These are phyloP conservation scores for Aurelia sp. DNA, from an alignment of 30 jellyfish, hydroid and myxozoan genomes.

Conservation along the genomic window DNA sequence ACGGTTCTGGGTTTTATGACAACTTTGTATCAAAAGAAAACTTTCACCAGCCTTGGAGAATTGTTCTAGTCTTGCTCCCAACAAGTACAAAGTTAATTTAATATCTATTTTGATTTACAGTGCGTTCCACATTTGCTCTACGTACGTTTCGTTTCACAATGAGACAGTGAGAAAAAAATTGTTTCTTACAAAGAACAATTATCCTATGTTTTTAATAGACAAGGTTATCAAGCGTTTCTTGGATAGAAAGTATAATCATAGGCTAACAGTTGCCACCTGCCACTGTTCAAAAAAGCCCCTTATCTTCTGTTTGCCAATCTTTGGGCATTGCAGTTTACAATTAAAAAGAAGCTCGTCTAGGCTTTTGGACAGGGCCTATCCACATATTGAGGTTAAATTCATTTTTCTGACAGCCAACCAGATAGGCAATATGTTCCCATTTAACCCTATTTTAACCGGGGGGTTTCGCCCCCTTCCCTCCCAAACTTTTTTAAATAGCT, in stretches of 20 bases:
- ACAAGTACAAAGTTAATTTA: neutral
- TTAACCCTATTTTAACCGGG: no score
- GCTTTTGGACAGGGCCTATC: no score
- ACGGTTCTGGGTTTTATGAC: neutral
- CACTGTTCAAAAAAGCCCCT: neutral
- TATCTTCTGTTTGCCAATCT: neutral
- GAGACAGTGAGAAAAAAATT: neutral
- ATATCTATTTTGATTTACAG: neutral
- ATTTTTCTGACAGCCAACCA: no score
- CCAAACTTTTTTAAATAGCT: no score
- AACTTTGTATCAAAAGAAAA: neutral
- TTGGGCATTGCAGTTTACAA: conserved; percentile 5
- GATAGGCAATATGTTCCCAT: no score
- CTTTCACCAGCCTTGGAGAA: neutral
- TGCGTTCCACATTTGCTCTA: conserved; percentile 11
- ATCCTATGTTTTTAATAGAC: neutral
- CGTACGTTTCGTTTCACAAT: neutral
- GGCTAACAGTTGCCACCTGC: neutral
- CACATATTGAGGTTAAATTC: no score
- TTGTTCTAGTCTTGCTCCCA: no score
- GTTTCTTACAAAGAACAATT: neutral
- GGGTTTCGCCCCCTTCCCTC: no score
- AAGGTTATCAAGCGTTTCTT: no score
- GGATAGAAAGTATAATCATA: neutral
- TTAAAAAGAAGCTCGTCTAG: no score